These are phyloP conservation scores for Myzus persicae DNA, from an alignment of 1,140 invertebrate genomes.

Conservation along the genomic window DNA sequence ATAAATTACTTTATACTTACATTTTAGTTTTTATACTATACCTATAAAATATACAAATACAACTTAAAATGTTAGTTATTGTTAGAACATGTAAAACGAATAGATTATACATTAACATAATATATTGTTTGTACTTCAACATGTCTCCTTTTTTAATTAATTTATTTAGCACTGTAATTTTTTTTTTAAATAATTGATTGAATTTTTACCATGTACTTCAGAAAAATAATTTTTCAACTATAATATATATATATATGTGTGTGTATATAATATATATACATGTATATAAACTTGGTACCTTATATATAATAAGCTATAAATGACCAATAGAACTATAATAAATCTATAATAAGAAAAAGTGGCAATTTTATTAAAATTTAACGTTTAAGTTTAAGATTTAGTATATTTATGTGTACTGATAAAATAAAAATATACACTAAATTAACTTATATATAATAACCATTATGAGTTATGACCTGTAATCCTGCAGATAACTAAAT, in stretches of 20 bases:
- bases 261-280: too few species aligned
- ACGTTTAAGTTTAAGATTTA: neutral
- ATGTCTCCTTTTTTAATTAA: neutral
- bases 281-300: neutral
- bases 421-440: neutral
- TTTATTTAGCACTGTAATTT: slow-evolving; percentile 1
- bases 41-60: neutral
- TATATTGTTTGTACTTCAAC: neutral
- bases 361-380: slow-evolving; percentile 1
- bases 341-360: neutral
- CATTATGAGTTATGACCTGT: neutral
- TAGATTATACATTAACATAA: neutral
- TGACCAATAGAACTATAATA: neutral
- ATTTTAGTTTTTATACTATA: neutral
- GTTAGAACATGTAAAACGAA: slow-evolving; percentile 16
- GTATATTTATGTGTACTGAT: neutral
- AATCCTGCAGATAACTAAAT: neutral
- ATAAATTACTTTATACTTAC: neutral
- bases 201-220: neutral
- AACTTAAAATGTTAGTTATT: neutral
- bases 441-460: neutral
- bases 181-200: neutral
- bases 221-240: neutral
- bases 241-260: neutral
- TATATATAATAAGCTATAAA: neutral